Percentiles rank a stretch among this genome's conserved stretches.
Evolutionary conservation across 2,888 invertebrate species (phyloP).

Genomic region (Drosophila gaucha): DNA sequence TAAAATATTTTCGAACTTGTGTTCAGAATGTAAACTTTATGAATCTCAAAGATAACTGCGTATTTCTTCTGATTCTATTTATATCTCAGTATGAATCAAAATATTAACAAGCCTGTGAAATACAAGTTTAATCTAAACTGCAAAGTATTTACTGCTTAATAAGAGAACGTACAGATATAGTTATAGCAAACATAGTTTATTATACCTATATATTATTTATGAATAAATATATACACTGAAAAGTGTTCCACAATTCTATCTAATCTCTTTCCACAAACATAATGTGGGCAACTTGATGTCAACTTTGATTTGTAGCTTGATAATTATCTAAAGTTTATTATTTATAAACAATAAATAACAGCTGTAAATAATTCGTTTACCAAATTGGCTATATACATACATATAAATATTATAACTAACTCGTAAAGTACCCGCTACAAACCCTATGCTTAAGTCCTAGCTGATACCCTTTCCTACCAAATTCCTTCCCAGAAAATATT

Average conservation of each 20-base stretch:
- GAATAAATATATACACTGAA: not conserved
- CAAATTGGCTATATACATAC: constrained; percentile 49
- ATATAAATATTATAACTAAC: constrained; percentile 33
- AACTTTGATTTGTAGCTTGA: constrained; percentile 40
- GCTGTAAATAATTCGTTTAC: constrained; percentile 50
- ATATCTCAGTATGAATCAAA: not conserved
- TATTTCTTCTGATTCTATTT: not conserved
- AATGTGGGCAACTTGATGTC: constrained; percentile 24
- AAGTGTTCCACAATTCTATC: constrained; percentile 1
- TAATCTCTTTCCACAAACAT: not conserved
- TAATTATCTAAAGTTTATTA: constrained; percentile 19
- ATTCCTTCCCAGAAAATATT: constrained; percentile 6
- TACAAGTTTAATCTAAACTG: not conserved
- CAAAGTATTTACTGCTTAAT: too few species aligned
- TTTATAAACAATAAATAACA: constrained; percentile 20
- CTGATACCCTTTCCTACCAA: constrained; percentile 24
- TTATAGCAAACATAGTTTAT: not conserved
- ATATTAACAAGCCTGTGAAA: too few species aligned
- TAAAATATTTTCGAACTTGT: not conserved
- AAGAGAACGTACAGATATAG: not conserved
- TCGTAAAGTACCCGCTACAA: constrained; percentile 14
- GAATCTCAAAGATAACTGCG: not conserved
- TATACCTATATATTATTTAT: not conserved
- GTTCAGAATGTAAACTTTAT: not conserved
- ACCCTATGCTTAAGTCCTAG: constrained; percentile 5